Evolutionary conservation across 2,797 vertebrate genomes (phyloP), one percentile per base, ranked within the genome.

Genomic region (Enteromius fasciolatus): DNA sequence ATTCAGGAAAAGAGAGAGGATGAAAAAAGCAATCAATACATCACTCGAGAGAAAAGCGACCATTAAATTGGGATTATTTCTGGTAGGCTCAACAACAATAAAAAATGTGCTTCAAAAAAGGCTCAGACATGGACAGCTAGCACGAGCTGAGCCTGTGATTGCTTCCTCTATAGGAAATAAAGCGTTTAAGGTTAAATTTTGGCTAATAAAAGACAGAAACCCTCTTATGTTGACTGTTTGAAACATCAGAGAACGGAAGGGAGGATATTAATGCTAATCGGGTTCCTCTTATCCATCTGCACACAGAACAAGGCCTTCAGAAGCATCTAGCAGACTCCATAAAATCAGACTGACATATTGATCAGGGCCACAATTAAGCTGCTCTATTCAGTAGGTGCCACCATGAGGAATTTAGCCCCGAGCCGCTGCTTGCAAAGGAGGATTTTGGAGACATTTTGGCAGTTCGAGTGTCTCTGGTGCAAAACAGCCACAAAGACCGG

Each of bases 311-410:
- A 68, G 77, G 28, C 81, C 70, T 73, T 80, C 54, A 28, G 80
- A 81, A 81, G 78, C 74, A 23, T 66, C 78, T 80, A 75, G 76
- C n/a, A 72, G n/a, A 36, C 39, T 50, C 76, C 76, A 80, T 76
- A 86, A 84, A 84, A 86, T 83, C 54, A 46, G 57, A 86, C 76
- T 81, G 83, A 84, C 81, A 76, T 84, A 83, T 84, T 73, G 81
- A 87, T 87, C 69, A 64, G 76, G 48, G 41, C 68, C 46, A 87
- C 82, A 83, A 85, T 83, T 81, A 87, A 78, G 75, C 77, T 80
- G 64, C 39, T 80, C 85, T 86, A 69, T 83, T 82, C 75, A 76
- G 61, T 72, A 61, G 73, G 75, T 61, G 76, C 77, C 74, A 77
- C 78, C 36, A 46, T 36, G 50, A 83, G 67, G 61, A 81, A 81